A percentile compares a stretch with the other conserved stretches of the same genome.
Conservation (phyloP, 2,797 vertebrate species). For the Alca torda region DNA sequence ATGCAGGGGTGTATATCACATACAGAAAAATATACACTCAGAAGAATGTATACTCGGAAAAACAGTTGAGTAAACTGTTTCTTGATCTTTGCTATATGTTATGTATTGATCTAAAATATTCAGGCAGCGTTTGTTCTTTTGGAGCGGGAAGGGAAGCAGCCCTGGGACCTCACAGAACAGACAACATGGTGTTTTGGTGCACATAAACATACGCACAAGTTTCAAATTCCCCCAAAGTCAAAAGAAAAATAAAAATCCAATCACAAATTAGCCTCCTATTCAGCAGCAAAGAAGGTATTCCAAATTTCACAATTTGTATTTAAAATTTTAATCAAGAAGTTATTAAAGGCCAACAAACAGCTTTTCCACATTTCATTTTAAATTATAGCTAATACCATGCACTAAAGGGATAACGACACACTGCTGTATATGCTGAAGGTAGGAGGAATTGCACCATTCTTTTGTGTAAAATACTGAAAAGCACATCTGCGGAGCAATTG, state of each 20-base stretch:
- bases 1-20: not conserved
- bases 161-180: not conserved
- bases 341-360: constrained; percentile 41
- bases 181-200: not conserved
- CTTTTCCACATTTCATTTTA: constrained; percentile 48
- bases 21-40: not conserved
- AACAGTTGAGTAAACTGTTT: constrained; percentile 33
- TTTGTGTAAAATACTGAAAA: constrained; percentile 60
- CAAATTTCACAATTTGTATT: constrained; percentile 16
- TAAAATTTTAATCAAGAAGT: constrained; percentile 36
- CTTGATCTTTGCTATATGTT: not conserved
- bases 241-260: not conserved
- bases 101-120: constrained; percentile 43
- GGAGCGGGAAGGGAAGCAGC: constrained; percentile 18
- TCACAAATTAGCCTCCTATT: not conserved
- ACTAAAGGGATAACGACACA: constrained; percentile 42
- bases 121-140: not conserved
- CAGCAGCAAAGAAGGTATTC: not conserved
- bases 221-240: not conserved
- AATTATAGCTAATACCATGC: constrained; percentile 23
- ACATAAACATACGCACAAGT: not conserved
- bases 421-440: not conserved
- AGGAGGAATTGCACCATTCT: constrained; percentile 27
- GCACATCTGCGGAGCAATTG: constrained; percentile 36
- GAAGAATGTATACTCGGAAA: constrained; percentile 2